Conservation (phyloP, 2,113 vertebrate species). For the Turdus rufiventris region DNA sequence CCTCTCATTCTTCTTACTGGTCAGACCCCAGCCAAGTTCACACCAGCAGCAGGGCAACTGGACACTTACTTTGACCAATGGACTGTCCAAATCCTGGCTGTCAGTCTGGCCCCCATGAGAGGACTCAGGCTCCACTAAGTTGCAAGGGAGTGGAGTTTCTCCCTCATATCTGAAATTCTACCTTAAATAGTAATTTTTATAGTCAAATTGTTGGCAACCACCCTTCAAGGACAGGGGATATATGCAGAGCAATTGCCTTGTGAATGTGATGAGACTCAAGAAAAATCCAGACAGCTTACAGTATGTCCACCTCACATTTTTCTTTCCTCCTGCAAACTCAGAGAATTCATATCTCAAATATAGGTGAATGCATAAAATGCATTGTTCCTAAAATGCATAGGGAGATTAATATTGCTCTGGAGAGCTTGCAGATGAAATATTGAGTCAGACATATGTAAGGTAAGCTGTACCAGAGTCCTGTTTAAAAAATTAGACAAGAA, state of each 20-base stretch:
- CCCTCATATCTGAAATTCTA: background rate
- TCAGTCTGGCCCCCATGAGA: accelerated
- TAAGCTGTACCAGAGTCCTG: background rate
- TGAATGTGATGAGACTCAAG: background rate
- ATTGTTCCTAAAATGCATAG: background rate
- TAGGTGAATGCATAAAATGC: background rate
- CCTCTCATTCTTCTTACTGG: accelerated
- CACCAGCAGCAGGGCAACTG: background rate
- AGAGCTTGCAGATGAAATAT: background rate
- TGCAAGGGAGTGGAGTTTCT: background rate
- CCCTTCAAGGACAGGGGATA: background rate
- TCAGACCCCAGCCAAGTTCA: background rate
- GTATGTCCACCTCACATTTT: background rate
- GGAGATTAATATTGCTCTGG: background rate
- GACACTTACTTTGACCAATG: background rate
- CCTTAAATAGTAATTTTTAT: background rate
- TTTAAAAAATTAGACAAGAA: background rate
- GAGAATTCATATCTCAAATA: background rate
- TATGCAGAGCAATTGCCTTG: background rate
- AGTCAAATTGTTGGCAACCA: background rate
- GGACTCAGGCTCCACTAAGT: accelerated
- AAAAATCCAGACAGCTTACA: background rate
- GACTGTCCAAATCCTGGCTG: background rate
- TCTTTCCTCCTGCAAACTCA: background rate
- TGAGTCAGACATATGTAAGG: background rate